Percentiles rank a stretch among this genome's conserved stretches.
Evolutionary conservation across 1,140 invertebrate species (phyloP).

Genomic region (Caenorhabditis tropicalis): DNA sequence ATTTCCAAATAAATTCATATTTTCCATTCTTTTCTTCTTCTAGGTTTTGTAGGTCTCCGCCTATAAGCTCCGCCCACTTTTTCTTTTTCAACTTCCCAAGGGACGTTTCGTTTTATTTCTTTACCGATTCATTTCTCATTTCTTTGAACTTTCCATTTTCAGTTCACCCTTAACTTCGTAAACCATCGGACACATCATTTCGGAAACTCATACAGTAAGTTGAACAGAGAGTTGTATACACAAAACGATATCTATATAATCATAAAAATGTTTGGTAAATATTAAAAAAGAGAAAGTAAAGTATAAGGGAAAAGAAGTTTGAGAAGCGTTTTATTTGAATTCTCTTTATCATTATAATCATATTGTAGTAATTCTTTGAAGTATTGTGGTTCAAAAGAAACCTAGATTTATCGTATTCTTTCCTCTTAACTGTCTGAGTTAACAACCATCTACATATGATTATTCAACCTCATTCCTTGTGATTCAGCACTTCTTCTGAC

Average conservation of each 20-base stretch:
- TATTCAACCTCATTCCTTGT: too few species aligned
- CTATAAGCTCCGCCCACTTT: background rate
- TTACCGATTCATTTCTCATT: background rate
- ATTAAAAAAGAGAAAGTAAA: background rate
- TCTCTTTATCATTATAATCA: background rate
- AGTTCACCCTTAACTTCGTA: background rate
- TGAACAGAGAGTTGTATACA: too few species aligned
- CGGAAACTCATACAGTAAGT: background rate
- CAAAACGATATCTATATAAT: too few species aligned
- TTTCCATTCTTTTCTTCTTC: background rate
- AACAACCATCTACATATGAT: too few species aligned
- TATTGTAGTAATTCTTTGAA: too few species aligned
- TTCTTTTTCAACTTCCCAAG: constrained; percentile 6
- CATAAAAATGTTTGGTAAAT: constrained; percentile 12
- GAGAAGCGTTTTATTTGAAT: background rate
- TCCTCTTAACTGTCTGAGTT: too few species aligned
- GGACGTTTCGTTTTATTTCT: background rate
- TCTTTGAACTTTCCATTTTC: too few species aligned
- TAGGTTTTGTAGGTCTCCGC: constrained; percentile 24
- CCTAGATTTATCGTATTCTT: too few species aligned
- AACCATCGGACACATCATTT: background rate
- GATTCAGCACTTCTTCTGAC: background rate
- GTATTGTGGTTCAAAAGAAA: too few species aligned
- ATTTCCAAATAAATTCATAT: constrained; percentile 45
- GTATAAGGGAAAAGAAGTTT: background rate